Conservation (phyloP, 1,140 invertebrate species). For the Helicoverpa armigera region DNA sequence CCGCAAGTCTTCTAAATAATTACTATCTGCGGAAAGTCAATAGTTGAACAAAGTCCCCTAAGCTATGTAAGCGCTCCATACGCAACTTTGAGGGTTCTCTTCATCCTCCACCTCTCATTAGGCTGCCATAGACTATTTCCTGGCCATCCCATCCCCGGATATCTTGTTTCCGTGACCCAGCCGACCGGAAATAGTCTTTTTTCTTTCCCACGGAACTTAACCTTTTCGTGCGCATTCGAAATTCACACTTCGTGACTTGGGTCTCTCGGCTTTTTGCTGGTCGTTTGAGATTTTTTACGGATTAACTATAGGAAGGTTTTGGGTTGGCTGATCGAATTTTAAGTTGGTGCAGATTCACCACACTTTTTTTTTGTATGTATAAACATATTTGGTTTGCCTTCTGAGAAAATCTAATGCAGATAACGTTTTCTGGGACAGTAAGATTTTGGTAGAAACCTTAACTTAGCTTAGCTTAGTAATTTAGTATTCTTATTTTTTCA, state of each 20-base stretch:
- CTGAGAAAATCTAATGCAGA: no score
- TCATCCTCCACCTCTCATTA: constrained; percentile 59
- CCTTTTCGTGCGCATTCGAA: constrained; percentile 38
- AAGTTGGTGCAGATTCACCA: neutral
- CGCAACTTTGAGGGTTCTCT: neutral
- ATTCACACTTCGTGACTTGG: constrained; percentile 30
- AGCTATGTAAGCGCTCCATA: neutral
- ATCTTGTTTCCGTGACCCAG: constrained; percentile 60
- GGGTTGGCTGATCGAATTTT: neutral
- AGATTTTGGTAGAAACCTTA: no score
- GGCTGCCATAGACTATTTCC: constrained; percentile 63
- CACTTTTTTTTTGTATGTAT: neutral
- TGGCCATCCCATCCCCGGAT: constrained; percentile 55
- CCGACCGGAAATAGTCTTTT: constrained; percentile 59
- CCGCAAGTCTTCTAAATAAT: neutral
- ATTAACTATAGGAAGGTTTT: neutral
- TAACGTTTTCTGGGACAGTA: no score
- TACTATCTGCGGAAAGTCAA: neutral
- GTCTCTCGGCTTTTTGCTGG: constrained; percentile 29
- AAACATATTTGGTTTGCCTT: neutral
- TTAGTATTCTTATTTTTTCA: no score
- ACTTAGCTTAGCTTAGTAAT: no score
- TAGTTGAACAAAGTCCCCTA: neutral
- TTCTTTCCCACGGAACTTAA: constrained; percentile 48
- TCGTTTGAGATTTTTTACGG: constrained; percentile 46